These are phyloP conservation scores for Chaetodon trifascialis DNA, from an alignment of 2,113 vertebrate genomes.

Conservation along the genomic window DNA sequence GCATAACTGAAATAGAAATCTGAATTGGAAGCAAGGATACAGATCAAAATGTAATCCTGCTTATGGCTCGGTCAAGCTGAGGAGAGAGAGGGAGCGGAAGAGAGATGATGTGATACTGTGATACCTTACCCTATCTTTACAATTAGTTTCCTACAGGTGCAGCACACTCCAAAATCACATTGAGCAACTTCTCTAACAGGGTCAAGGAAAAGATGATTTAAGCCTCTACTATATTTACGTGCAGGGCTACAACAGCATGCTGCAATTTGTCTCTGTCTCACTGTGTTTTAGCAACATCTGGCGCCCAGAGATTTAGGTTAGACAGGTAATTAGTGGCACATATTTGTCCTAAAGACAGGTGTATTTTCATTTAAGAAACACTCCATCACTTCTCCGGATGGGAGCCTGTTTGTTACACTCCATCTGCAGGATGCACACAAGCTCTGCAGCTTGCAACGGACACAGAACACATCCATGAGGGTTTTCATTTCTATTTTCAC, in stretches of 20 bases:
- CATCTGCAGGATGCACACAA: constrained; percentile 49
- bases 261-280: constrained; percentile 86
- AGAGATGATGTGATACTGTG: constrained; percentile 78
- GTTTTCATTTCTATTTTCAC: constrained; percentile 4
- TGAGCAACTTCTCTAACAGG: constrained; percentile 82
- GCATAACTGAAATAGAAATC: constrained; percentile 84
- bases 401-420: constrained; percentile 64
- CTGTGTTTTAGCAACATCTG: constrained; percentile 89
- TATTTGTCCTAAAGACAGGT: constrained; percentile 89
- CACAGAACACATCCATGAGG: constrained; percentile 29
- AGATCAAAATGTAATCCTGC: constrained; percentile 84
- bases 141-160: constrained; percentile 80
- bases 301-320: constrained; percentile 88
- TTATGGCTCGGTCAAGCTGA: constrained; percentile 75
- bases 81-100: constrained; percentile 40
- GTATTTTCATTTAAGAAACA: constrained; percentile 88
- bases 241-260: constrained; percentile 77
- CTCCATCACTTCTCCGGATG: constrained; percentile 82
- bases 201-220: constrained; percentile 90
- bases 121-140: constrained; percentile 82
- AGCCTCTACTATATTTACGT: constrained; percentile 85
- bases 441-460: constrained; percentile 31
- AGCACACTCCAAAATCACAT: constrained; percentile 78
- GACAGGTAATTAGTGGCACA: constrained; percentile 88
- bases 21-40: constrained; percentile 80